Conservation (phyloP, 2,113 vertebrate genomes). For the Hirundichthys speculiger region DNA sequence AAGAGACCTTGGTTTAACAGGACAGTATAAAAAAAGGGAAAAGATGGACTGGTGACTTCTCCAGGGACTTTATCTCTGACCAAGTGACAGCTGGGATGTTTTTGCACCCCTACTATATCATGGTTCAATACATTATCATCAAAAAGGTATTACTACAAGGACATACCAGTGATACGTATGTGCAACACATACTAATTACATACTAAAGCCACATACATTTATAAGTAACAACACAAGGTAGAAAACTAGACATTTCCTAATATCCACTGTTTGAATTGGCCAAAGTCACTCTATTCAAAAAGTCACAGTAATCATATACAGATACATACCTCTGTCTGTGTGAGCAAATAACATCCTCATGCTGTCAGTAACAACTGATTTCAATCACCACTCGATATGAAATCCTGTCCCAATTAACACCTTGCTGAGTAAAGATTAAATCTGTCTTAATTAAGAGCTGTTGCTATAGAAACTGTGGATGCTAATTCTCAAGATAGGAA, state of each 20-base stretch:
- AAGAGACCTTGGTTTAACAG: not conserved
- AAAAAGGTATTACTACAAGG: too few relatives aligned
- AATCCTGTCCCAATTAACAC: conserved; percentile 72
- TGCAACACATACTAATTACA: too few relatives aligned
- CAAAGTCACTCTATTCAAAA: conserved; percentile 9
- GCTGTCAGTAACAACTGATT: conserved; percentile 3
- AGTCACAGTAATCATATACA: conserved; percentile 27
- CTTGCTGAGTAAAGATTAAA: conserved; percentile 47
- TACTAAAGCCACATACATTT: too few relatives aligned
- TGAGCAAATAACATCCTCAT: conserved; percentile 38
- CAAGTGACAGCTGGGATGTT: too few relatives aligned
- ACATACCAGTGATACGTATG: too few relatives aligned
- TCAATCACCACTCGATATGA: conserved; percentile 19
- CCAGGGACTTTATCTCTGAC: too few relatives aligned
- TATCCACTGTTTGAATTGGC: conserved; percentile 9
- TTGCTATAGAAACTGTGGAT: conserved; percentile 71
- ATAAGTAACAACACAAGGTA: not conserved
- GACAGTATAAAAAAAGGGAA: not conserved
- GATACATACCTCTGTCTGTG: not conserved
- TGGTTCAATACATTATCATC: too few relatives aligned
- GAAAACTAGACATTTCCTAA: not conserved
- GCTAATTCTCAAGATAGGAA: conserved; percentile 36
- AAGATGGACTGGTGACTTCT: too few relatives aligned
- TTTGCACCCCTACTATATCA: not conserved
- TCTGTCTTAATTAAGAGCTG: conserved; percentile 57